Percentiles rank a stretch among this genome's conserved stretches.
phyloP scores from a whole-genome alignment of 1,140 invertebrate genomes.

The Luehdorfia chinensis region DNA sequence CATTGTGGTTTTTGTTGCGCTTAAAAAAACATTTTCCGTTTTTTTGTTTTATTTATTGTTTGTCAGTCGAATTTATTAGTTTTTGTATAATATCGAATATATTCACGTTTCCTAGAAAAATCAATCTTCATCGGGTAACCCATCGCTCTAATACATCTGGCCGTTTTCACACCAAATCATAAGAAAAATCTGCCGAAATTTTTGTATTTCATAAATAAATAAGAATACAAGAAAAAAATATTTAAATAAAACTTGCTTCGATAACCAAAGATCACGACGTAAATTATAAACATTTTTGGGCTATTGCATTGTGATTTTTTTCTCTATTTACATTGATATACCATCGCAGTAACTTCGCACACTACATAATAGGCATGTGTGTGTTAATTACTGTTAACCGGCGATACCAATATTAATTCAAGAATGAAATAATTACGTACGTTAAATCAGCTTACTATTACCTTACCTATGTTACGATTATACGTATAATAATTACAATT shows the following conservation, averaged over 20 bases:
- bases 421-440: slow-evolving; percentile 73
- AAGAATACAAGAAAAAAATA: slow-evolving; percentile 38
- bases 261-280: slow-evolving; percentile 50
- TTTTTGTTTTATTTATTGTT: slow-evolving; percentile 32
- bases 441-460: slow-evolving; percentile 71
- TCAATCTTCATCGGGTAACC: slow-evolving; percentile 53
- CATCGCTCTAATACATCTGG: slow-evolving; percentile 44
- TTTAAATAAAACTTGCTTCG: slow-evolving; percentile 39
- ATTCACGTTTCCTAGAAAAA: slow-evolving; percentile 68
- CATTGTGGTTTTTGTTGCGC: slow-evolving; percentile 55
- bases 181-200: slow-evolving; percentile 59
- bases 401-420: slow-evolving; percentile 68
- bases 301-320: slow-evolving; percentile 72
- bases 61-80: slow-evolving; percentile 50
- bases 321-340: slow-evolving; percentile 57
- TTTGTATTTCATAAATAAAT: slow-evolving; percentile 61
- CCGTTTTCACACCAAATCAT: slow-evolving; percentile 56
- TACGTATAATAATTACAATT: slow-evolving; percentile 40
- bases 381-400: slow-evolving; percentile 13
- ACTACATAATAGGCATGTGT: not conserved
- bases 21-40: slow-evolving; percentile 16
- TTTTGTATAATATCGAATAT: slow-evolving; percentile 37
- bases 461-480: slow-evolving; percentile 74
- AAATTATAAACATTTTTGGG: slow-evolving; percentile 66
- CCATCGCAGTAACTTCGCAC: slow-evolving; percentile 23